A percentile compares a stretch with the other conserved stretches of the same genome.
phyloP scores from a whole-genome alignment of 2,888 invertebrate species.

The Xestia sexstrigata region DNA sequence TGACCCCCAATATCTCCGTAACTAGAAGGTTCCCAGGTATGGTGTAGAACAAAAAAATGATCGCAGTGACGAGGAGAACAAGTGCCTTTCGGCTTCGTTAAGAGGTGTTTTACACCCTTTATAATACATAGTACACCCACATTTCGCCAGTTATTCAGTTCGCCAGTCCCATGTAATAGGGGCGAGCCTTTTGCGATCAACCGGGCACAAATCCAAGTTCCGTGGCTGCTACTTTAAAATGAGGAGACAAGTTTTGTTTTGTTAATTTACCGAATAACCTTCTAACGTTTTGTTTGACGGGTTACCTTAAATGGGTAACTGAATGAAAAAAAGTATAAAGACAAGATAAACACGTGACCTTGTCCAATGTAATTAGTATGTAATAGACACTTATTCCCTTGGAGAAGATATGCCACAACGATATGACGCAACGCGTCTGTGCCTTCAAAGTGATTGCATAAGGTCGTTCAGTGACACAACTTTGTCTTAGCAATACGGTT shows the following conservation, averaged over 20 bases:
- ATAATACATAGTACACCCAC: no score
- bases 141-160: no score
- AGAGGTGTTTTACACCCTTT: no score
- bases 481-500: slow-evolving; percentile 36
- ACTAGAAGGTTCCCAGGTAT: no score
- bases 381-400: slow-evolving; percentile 67
- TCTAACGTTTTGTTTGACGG: background rate
- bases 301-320: slow-evolving; percentile 20
- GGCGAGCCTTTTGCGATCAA: no score
- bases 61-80: no score
- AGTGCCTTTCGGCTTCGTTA: no score
- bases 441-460: slow-evolving; percentile 56
- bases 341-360: slow-evolving; percentile 48
- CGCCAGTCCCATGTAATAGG: no score
- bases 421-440: slow-evolving; percentile 53
- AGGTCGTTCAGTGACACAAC: slow-evolving; percentile 57
- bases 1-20: no score
- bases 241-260: background rate
- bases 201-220: no score
- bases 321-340: slow-evolving; percentile 28
- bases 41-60: no score
- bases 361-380: slow-evolving; percentile 64
- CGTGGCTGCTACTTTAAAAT: no score
- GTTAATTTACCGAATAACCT: slow-evolving; percentile 12
- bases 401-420: slow-evolving; percentile 56